A percentile compares a stretch with the other conserved stretches of the same genome.
phyloP scores from a whole-genome alignment of 2,888 invertebrate species.

The Drosophila incognita region DNA sequence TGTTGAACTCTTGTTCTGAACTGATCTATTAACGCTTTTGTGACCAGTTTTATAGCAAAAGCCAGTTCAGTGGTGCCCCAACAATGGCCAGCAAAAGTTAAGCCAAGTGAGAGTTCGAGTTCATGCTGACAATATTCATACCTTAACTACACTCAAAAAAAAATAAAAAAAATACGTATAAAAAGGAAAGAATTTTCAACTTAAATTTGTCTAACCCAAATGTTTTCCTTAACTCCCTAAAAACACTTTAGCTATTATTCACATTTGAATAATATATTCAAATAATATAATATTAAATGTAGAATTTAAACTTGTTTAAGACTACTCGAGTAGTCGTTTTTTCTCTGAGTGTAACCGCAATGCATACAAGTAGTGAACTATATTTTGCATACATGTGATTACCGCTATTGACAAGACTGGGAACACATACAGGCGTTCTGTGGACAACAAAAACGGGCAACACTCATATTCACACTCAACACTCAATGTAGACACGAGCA shows the following conservation, averaged over 20 bases:
- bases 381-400: constrained; percentile 71
- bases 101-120: constrained; percentile 73
- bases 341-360: constrained; percentile 9
- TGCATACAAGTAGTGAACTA: constrained; percentile 25
- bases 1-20: constrained; percentile 79
- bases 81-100: constrained; percentile 61
- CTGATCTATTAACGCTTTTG: constrained; percentile 65
- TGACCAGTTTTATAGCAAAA: constrained; percentile 57
- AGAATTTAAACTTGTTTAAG: neutral
- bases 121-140: constrained; percentile 44
- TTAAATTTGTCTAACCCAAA: no score
- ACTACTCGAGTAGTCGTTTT: neutral
- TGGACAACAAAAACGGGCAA: constrained; percentile 1
- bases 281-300: neutral
- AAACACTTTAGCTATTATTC: no score
- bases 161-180: neutral
- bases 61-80: constrained; percentile 11
- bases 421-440: constrained; percentile 30
- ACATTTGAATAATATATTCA: neutral
- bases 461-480: constrained; percentile 46
- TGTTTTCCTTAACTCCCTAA: no score
- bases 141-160: neutral
- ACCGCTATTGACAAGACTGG: constrained; percentile 61
- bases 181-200: neutral
- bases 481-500: constrained; percentile 10